These are phyloP conservation scores for Vultur gryphus DNA, from an alignment of 2,797 vertebrate species.

Conservation along the genomic window DNA sequence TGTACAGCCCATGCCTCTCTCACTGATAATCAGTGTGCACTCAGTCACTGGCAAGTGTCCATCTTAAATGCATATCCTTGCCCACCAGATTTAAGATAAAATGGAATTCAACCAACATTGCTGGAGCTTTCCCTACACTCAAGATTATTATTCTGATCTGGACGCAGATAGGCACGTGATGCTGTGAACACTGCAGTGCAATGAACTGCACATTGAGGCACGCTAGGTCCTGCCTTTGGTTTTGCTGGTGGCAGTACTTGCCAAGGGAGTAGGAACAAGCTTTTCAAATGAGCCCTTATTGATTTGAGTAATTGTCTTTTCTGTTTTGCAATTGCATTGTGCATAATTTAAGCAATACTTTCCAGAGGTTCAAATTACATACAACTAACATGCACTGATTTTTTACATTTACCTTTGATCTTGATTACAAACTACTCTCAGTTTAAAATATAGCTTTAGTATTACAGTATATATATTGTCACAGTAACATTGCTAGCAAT, in stretches of 20 bases:
- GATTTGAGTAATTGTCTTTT: not conserved
- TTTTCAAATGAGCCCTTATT: not conserved
- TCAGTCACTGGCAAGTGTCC: not conserved
- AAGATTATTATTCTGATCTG: not conserved
- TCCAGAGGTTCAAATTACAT: not conserved
- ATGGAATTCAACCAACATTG: not conserved
- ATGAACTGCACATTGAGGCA: not conserved
- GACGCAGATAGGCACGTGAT: rapidly evolving
- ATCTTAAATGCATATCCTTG: not conserved
- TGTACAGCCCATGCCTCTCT: not conserved
- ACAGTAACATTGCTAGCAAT: not conserved
- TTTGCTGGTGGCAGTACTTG: not conserved
- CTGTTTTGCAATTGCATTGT: not conserved
- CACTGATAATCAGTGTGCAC: not conserved
- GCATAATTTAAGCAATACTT: not conserved
- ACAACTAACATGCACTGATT: not conserved
- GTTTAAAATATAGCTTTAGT: not conserved
- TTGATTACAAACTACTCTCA: not conserved
- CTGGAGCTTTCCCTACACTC: not conserved
- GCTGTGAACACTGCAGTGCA: not conserved
- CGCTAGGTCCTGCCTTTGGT: not conserved
- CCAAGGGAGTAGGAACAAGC: not conserved
- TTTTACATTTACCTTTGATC: not conserved
- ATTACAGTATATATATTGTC: not conserved
- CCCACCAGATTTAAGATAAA: not conserved